phyloP scores from a whole-genome alignment of 2,797 vertebrate species.

The Spinibarbus caldwelli region DNA sequence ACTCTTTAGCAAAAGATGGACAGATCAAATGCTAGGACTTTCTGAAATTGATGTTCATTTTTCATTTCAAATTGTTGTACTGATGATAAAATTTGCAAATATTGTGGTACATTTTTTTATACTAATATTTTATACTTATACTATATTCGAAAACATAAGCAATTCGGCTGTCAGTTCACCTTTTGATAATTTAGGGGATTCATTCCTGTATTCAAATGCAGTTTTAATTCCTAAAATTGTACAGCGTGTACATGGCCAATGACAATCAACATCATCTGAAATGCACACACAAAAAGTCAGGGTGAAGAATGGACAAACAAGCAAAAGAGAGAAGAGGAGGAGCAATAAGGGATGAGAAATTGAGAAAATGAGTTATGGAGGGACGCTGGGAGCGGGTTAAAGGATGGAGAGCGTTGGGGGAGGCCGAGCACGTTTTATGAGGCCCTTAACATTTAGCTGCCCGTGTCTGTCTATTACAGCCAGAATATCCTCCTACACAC shows the following conservation, averaged over 20 bases:
- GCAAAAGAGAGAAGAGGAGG: conserved; percentile 27
- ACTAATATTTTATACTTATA: too few species aligned
- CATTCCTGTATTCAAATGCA: not conserved
- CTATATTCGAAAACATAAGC: too few species aligned
- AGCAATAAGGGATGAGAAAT: conserved; percentile 53
- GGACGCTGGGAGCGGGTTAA: conserved; percentile 64
- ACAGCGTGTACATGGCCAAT: not conserved
- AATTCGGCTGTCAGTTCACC: not conserved
- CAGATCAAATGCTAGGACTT: not conserved
- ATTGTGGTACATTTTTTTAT: too few species aligned
- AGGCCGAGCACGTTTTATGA: conserved; percentile 80
- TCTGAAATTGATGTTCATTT: not conserved
- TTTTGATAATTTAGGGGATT: not conserved
- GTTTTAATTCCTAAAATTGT: not conserved
- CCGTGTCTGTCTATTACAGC: conserved; percentile 81
- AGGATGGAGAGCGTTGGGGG: conserved; percentile 71
- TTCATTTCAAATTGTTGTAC: not conserved
- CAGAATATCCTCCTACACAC: conserved; percentile 77
- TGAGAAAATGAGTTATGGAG: conserved; percentile 45
- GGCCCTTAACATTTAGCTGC: conserved; percentile 86
- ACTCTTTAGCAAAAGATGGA: not conserved
- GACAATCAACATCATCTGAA: not conserved
- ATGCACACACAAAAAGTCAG: not conserved
- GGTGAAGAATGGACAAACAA: conserved; percentile 58
- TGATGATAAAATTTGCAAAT: not conserved